Evolutionary conservation across 1,140 invertebrate genomes (phyloP).

Genomic region (Riptortus pedestris): DNA sequence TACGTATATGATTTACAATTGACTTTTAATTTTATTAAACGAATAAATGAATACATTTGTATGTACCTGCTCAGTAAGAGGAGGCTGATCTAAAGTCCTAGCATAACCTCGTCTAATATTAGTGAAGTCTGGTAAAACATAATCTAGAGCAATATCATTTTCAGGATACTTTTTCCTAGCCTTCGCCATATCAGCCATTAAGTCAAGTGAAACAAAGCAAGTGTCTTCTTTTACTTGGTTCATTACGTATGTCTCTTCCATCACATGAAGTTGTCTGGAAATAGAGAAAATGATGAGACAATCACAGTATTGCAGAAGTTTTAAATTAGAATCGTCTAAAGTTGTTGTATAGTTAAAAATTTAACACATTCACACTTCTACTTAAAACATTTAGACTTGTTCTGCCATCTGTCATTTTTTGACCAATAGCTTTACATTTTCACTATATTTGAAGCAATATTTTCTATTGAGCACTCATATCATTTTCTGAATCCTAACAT

Average conservation of each 20-base stretch:
- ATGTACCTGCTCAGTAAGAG: slow-evolving; percentile 53
- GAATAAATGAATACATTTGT: too few species aligned
- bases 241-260: slow-evolving; percentile 98
- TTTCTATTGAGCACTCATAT: too few species aligned
- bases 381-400: too few species aligned
- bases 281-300: slow-evolving; percentile 13
- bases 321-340: neutral
- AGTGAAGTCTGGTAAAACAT: slow-evolving; percentile 92
- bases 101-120: slow-evolving; percentile 72
- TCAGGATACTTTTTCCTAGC: slow-evolving; percentile 49
- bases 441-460: too few species aligned
- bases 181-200: slow-evolving; percentile 71
- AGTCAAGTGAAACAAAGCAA: slow-evolving; percentile 85
- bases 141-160: slow-evolving; percentile 66
- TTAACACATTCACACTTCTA: too few species aligned
- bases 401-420: too few species aligned
- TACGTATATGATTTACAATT: too few species aligned
- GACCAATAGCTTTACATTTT: too few species aligned
- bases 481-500: too few species aligned
- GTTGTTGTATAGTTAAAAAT: too few species aligned
- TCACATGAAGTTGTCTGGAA: slow-evolving; percentile 85
- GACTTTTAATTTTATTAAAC: too few species aligned
- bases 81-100: slow-evolving; percentile 46
- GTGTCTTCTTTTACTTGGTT: slow-evolving; percentile 98
- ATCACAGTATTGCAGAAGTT: neutral